phyloP scores from a whole-genome alignment of 2,113 vertebrate species.

The Colossoma macropomum region DNA sequence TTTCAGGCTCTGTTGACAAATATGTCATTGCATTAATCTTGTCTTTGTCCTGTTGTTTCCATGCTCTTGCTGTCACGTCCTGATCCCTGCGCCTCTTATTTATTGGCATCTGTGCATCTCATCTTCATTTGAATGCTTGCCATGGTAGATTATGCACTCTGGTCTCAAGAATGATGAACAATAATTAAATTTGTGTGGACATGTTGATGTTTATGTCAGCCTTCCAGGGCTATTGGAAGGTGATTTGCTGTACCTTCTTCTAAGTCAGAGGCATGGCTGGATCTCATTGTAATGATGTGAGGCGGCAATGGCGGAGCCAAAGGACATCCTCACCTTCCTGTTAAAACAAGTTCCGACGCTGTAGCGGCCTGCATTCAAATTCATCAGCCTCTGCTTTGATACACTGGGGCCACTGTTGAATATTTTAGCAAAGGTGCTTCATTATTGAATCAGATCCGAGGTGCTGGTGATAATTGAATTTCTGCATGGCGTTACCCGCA shows the following conservation, averaged over 20 bases:
- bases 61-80: neutral
- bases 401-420: neutral
- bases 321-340: slow-evolving; percentile 54
- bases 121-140: slow-evolving; percentile 38
- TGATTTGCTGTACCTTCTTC: slow-evolving; percentile 22
- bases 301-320: slow-evolving; percentile 11
- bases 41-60: neutral
- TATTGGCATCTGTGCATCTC: slow-evolving; percentile 41
- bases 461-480: slow-evolving; percentile 20
- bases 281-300: slow-evolving; percentile 21
- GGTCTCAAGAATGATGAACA: slow-evolving; percentile 35
- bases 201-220: slow-evolving; percentile 30
- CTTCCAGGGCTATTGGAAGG: slow-evolving; percentile 20
- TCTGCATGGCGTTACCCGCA: neutral
- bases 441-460: slow-evolving; percentile 8
- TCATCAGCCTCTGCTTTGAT: neutral
- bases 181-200: slow-evolving; percentile 40
- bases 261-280: slow-evolving; percentile 11
- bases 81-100: slow-evolving; percentile 10
- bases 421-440: slow-evolving; percentile 14
- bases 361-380: slow-evolving; percentile 18
- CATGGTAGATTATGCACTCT: slow-evolving; percentile 39
- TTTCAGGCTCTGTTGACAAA: neutral
- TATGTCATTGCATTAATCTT: neutral
- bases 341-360: slow-evolving; percentile 20